Evolutionary conservation across 2,797 vertebrate species (phyloP).

Genomic region (Atherinosoma microstoma): DNA sequence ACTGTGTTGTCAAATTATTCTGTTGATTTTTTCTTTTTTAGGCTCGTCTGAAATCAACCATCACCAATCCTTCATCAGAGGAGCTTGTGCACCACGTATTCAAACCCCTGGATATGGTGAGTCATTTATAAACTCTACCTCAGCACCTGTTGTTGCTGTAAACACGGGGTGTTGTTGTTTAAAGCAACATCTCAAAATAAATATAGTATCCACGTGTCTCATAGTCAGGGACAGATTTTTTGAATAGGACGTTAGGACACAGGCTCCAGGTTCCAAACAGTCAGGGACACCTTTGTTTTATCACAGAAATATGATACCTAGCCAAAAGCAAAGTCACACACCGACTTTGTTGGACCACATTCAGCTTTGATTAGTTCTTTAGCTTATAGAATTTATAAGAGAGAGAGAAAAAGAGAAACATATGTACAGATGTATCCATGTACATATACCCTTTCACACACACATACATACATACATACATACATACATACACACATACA

Average conservation of each 20-base stretch:
- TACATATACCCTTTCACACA: too few relatives aligned
- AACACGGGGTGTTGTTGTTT: conserved; percentile 5
- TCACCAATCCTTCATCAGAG: conserved; percentile 86
- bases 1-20: neutral
- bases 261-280: neutral
- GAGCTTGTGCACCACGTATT: conserved; percentile 90
- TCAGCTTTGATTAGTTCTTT: neutral
- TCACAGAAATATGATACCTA: neutral
- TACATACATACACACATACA: too few relatives aligned
- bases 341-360: neutral
- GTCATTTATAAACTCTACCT: conserved; percentile 33
- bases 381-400: too few relatives aligned
- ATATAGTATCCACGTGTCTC: neutral
- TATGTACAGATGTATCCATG: too few relatives aligned
- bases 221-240: neutral
- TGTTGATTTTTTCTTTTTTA: conserved; percentile 45
- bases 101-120: conserved; percentile 89
- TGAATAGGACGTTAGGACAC: neutral
- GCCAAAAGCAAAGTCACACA: too few relatives aligned
- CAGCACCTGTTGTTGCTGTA: conserved; percentile 27
- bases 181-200: conserved; percentile 14
- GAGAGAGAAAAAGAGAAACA: too few relatives aligned
- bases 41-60: conserved; percentile 86
- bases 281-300: neutral
- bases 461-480: too few relatives aligned